phyloP scores from a whole-genome alignment of 2,888 invertebrate species.

The Drosophila formosana region DNA sequence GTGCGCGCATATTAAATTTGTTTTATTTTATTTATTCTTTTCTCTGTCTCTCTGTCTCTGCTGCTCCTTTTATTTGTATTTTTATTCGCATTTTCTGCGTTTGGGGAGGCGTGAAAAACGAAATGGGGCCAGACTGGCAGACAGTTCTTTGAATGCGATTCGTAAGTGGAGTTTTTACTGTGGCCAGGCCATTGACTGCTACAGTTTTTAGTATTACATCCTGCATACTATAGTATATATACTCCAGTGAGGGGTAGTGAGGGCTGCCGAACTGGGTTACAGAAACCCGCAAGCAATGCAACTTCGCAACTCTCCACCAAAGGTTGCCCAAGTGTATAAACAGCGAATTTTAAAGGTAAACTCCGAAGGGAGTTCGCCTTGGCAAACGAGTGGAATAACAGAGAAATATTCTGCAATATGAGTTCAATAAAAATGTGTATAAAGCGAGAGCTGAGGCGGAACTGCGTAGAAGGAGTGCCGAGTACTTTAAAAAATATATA shows the following conservation, averaged over 20 bases:
- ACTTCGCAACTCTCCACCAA: constrained; percentile 17
- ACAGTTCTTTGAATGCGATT: constrained; percentile 41
- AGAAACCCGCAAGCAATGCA: constrained; percentile 31
- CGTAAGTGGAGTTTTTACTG: constrained; percentile 50
- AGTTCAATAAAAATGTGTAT: constrained; percentile 1
- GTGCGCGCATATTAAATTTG: constrained; percentile 75
- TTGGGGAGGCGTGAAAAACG: constrained; percentile 64
- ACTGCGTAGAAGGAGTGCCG: neutral
- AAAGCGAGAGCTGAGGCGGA: neutral
- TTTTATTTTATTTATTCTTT: constrained; percentile 63
- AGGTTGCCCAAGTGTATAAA: constrained; percentile 25
- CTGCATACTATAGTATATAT: constrained; percentile 29
- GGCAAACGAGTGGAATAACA: neutral
- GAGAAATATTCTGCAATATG: neutral
- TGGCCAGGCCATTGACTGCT: constrained; percentile 55
- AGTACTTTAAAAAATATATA: neutral
- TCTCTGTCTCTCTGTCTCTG: constrained; percentile 17
- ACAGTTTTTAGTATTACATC: constrained; percentile 23
- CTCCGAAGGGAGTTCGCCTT: neutral
- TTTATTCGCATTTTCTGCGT: constrained; percentile 40
- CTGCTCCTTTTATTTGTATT: constrained; percentile 20
- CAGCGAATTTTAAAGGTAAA: constrained; percentile 27
- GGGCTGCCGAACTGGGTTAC: constrained; percentile 45
- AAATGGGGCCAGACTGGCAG: constrained; percentile 15
- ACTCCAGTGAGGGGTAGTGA: neutral